Percentiles rank a stretch among this genome's conserved stretches.
Evolutionary conservation across 2,888 invertebrate species (phyloP).

Genomic region (Drosophila testacea): DNA sequence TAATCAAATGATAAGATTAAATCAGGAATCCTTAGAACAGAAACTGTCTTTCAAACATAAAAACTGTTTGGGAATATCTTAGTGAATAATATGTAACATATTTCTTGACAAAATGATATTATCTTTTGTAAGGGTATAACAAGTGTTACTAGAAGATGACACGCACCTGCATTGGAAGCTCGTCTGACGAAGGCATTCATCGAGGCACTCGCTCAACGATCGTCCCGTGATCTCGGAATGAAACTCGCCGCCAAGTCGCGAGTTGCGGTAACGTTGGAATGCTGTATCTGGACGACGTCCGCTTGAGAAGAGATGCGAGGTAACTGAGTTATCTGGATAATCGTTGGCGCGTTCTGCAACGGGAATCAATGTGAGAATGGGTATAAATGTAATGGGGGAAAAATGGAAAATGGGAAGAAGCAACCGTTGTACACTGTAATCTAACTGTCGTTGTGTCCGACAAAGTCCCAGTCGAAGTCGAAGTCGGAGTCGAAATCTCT

Average conservation of each 20-base stretch:
- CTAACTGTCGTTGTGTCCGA: constrained; percentile 63
- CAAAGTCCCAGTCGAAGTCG: constrained; percentile 20
- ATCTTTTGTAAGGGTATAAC: constrained; percentile 24
- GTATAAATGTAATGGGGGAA: not conserved
- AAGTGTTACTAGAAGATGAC: constrained; percentile 43
- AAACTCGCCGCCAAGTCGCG: constrained; percentile 93
- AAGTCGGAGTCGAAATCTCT: not conserved
- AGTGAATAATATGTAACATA: too few species aligned
- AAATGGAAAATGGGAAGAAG: constrained; percentile 26
- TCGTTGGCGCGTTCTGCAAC: constrained; percentile 93
- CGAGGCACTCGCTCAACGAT: constrained; percentile 94
- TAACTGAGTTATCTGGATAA: constrained; percentile 94
- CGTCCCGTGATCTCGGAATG: constrained; percentile 95
- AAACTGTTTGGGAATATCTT: not conserved
- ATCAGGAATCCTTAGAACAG: too few species aligned
- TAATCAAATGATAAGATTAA: too few species aligned
- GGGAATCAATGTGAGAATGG: constrained; percentile 52
- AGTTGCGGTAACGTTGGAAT: constrained; percentile 92
- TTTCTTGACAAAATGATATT: not conserved
- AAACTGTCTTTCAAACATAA: too few species aligned
- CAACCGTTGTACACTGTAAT: constrained; percentile 65
- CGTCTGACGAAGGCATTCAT: constrained; percentile 94
- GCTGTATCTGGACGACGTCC: constrained; percentile 94
- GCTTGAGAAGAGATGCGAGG: constrained; percentile 93
- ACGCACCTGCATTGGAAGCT: constrained; percentile 91